phyloP scores from a whole-genome alignment of 1,140 invertebrate species.

The Hylaeus anthracinus region DNA sequence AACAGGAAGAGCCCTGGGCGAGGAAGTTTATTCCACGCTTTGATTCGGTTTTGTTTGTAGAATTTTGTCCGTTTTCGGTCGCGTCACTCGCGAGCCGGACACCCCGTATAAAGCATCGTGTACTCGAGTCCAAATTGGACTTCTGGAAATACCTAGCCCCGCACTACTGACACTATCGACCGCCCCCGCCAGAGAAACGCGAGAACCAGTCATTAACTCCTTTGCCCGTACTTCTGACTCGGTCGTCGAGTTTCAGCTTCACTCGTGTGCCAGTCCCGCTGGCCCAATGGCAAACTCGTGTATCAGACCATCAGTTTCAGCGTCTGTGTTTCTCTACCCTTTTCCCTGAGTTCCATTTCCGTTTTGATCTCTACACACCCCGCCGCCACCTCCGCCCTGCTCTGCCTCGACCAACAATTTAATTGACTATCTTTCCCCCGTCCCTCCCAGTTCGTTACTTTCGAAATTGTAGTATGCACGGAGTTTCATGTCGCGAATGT shows the following conservation, averaged over 20 bases:
- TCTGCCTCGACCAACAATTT: constrained; percentile 10
- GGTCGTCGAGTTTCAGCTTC: neutral
- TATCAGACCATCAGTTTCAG: constrained; percentile 15
- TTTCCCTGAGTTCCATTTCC: neutral
- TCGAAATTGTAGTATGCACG: neutral
- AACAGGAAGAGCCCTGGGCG: too few relatives aligned
- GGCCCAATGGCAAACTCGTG: neutral
- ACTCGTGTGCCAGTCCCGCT: neutral
- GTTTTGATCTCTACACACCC: neutral
- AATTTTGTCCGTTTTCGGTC: too few relatives aligned
- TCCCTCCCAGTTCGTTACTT: neutral
- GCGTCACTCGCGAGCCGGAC: too few relatives aligned
- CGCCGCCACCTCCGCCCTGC: too few relatives aligned
- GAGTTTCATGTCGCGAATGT: too few relatives aligned
- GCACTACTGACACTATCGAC: constrained; percentile 23
- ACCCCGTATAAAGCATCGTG: too few relatives aligned
- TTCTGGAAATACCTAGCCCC: too few relatives aligned
- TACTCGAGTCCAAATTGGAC: too few relatives aligned
- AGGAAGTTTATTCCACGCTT: too few relatives aligned
- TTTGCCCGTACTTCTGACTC: neutral
- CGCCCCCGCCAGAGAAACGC: too few relatives aligned
- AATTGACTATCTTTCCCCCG: neutral
- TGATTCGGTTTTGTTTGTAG: too few relatives aligned
- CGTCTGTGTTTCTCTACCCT: neutral
- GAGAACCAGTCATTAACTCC: neutral